phyloP scores from a whole-genome alignment of 2,113 vertebrate species.

The Chloropsis cyanopogon region DNA sequence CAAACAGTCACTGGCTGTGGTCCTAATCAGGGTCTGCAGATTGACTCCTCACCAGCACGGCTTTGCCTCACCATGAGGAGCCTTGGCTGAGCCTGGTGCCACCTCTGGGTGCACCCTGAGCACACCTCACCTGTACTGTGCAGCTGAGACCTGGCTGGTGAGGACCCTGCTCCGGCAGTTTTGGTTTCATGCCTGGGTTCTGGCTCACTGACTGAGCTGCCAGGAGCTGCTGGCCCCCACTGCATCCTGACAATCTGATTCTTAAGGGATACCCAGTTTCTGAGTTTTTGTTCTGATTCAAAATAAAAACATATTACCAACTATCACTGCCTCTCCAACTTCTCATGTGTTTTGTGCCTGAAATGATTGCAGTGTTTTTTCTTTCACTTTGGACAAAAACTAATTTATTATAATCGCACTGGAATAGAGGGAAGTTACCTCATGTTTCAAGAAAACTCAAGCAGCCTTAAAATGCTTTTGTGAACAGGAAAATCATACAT shows the following conservation, averaged over 20 bases:
- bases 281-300: neutral
- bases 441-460: neutral
- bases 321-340: neutral
- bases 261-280: neutral
- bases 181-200: neutral
- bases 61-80: too few species aligned
- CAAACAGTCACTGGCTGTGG: neutral
- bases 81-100: neutral
- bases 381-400: neutral
- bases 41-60: neutral
- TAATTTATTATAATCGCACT: neutral
- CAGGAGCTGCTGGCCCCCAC: neutral
- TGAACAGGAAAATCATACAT: neutral
- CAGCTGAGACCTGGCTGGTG: neutral
- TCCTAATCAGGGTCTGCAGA: neutral
- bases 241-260: neutral
- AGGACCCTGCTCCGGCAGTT: neutral
- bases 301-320: neutral
- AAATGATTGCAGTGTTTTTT: neutral
- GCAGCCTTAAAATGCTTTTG: neutral
- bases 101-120: neutral
- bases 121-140: neutral
- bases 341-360: neutral
- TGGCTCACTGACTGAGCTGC: neutral
- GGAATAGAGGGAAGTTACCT: neutral